phyloP scores from a whole-genome alignment of 2,113 vertebrate genomes.

The Esox niger region DNA sequence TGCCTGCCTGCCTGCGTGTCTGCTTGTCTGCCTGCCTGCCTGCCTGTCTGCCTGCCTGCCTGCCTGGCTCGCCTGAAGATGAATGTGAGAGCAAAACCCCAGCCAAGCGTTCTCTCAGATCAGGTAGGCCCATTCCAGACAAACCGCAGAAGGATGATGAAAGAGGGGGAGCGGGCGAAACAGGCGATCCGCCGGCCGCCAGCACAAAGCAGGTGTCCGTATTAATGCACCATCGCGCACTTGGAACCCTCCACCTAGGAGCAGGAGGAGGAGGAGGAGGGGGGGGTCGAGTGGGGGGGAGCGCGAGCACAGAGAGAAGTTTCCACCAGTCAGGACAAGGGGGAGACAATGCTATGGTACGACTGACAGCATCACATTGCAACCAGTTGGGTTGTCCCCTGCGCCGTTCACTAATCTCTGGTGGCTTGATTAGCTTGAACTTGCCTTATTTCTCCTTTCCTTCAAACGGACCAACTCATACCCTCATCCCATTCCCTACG shows the following conservation, averaged over 20 bases:
- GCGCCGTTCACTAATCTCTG: too few species aligned
- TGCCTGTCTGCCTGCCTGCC: slow-evolving; percentile 7
- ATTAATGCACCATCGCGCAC: slow-evolving; percentile 62
- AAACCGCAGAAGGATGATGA: slow-evolving; percentile 30
- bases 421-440: slow-evolving; percentile 24
- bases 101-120: slow-evolving; percentile 27
- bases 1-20: too few species aligned
- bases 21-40: slow-evolving; percentile 2
- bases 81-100: slow-evolving; percentile 24
- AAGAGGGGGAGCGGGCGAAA: slow-evolving; percentile 17
- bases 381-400: too few species aligned
- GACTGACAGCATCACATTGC: background rate
- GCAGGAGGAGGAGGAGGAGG: slow-evolving; percentile 33
- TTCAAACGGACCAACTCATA: slow-evolving; percentile 34
- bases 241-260: slow-evolving; percentile 60
- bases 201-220: slow-evolving; percentile 70
- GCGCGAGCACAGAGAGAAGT: background rate
- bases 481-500: slow-evolving; percentile 49
- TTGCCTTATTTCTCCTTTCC: slow-evolving; percentile 35
- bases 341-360: slow-evolving; percentile 17
- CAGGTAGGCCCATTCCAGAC: slow-evolving; percentile 25
- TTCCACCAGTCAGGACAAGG: slow-evolving; percentile 21
- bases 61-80: slow-evolving; percentile 26
- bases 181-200: slow-evolving; percentile 52
- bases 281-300: background rate